Evolutionary conservation across 1,140 invertebrate genomes (phyloP).

Genomic region (Archegozetes longisetosus): DNA sequence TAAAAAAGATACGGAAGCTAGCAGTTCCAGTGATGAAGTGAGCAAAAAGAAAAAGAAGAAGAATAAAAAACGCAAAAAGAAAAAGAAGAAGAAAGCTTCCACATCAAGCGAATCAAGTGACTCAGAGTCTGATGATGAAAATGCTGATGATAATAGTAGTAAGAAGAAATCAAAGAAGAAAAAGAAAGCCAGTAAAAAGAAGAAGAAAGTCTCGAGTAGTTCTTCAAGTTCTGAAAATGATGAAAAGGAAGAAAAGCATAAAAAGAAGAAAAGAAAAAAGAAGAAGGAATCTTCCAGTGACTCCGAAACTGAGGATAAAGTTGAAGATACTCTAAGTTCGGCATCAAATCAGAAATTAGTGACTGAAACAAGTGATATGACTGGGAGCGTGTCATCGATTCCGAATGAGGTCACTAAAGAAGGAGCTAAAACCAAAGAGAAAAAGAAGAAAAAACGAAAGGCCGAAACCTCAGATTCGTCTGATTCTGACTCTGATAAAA

Average conservation of each 20-base stretch:
- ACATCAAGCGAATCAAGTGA: neutral
- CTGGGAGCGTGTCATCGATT: neutral
- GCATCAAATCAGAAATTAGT: too few relatives aligned
- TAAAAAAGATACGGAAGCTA: too few relatives aligned
- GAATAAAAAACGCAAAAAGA: neutral
- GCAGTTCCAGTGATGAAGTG: neutral
- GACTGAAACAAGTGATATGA: neutral
- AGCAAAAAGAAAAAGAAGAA: neutral
- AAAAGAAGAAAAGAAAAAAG: neutral
- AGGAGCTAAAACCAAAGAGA: neutral
- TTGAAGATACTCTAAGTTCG: too few relatives aligned
- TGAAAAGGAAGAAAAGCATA: neutral
- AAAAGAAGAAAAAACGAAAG: neutral
- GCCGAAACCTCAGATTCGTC: too few relatives aligned
- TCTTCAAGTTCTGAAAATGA: neutral
- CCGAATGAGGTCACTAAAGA: neutral
- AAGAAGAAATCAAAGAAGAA: neutral
- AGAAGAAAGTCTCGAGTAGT: neutral
- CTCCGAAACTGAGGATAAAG: too few relatives aligned
- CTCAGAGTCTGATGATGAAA: neutral
- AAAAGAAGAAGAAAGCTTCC: too few relatives aligned
- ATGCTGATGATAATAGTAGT: neutral
- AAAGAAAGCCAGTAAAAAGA: neutral
- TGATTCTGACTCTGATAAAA: neutral
- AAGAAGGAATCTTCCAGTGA: neutral